Conservation (phyloP, 2,797 vertebrate genomes). For the Ctenochaetus hawaiiensis region DNA sequence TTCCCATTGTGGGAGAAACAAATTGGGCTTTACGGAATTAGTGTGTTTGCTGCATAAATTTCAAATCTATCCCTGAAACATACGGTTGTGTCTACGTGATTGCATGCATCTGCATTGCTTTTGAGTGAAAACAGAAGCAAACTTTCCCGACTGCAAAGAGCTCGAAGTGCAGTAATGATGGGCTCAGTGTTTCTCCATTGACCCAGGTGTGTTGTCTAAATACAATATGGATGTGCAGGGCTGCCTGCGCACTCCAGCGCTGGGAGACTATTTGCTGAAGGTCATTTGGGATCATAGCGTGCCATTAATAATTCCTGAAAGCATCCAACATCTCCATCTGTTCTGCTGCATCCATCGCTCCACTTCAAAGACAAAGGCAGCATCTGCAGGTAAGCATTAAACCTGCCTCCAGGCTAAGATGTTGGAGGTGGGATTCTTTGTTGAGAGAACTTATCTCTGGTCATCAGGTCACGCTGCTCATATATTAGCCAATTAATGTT, state of each 20-base stretch:
- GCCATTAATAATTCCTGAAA: constrained; percentile 88
- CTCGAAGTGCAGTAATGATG: constrained; percentile 68
- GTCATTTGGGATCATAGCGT: constrained; percentile 86
- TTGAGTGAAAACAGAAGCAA: constrained; percentile 52
- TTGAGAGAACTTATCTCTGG: constrained; percentile 59
- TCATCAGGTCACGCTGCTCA: constrained; percentile 57
- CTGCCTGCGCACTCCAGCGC: constrained; percentile 73
- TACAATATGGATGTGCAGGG: constrained; percentile 80
- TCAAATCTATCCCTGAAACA: constrained; percentile 80
- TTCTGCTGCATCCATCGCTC: constrained; percentile 76
- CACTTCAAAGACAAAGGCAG: constrained; percentile 82
- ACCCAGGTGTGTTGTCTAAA: constrained; percentile 84
- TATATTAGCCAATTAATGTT: constrained; percentile 67
- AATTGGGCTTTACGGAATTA: constrained; percentile 86
- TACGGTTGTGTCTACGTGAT: constrained; percentile 72
- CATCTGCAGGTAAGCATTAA: constrained; percentile 77
- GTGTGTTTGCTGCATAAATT: constrained; percentile 76
- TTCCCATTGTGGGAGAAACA: constrained; percentile 83
- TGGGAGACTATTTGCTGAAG: constrained; percentile 85
- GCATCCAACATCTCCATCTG: constrained; percentile 85
- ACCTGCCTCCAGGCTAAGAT: constrained; percentile 70
- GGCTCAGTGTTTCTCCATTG: constrained; percentile 73
- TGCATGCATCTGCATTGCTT: constrained; percentile 61
- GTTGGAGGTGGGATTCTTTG: constrained; percentile 74
- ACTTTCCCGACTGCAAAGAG: constrained; percentile 62